Base-by-base conservation (phyloP, 2,797 vertebrate species). In the Semaprochilodus insignis region DNA sequence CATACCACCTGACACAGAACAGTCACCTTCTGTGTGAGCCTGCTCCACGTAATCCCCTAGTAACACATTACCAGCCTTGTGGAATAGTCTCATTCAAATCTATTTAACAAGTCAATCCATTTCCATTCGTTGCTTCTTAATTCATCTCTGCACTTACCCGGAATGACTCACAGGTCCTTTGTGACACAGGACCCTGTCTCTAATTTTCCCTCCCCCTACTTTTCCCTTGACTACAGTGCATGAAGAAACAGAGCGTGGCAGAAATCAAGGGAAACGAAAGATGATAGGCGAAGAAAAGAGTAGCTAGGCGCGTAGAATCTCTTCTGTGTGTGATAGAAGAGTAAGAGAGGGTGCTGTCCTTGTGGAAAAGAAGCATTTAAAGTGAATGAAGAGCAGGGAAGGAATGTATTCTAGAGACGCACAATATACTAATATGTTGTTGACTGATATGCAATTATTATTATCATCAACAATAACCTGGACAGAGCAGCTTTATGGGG, bases 181-280 rank as follows among this genome's bases (percentile, higher is more conserved):
- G 27, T 52, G 23, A 25, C 36, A 51, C 7, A 60, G 34, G 36
- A 15, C 6, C 36, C 34, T 27, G 3, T 13, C 21, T 60, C 23
- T 63, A 27, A 48, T 51, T 23, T 60, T 62, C 27, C 6, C 36
- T 40, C 17, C 87, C 88, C 74, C 82, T 85, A 83, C 79, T 87
- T 85, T 76, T 88, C 86, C 78, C 81, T 86, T 86, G 73, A 55
- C 83, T 85, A 85, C 54, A 90, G 51, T 44, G 69, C 23, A 27
- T 48, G 52, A 59, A 67, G 52, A 87, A 90, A 75, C 81, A 85
- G 71, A 60, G 86, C 83, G 81, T 87, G 85, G 70, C 63, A 59
- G 62, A 74, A 51, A 78, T 87, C 48, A 81, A 77, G 31, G 75
- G 79, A 88, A 87, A 66, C 17, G 8, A 36, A 67, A 67, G 65